Base-by-base conservation (phyloP, 1,140 invertebrate species). In the Drosophila lowei region DNA sequence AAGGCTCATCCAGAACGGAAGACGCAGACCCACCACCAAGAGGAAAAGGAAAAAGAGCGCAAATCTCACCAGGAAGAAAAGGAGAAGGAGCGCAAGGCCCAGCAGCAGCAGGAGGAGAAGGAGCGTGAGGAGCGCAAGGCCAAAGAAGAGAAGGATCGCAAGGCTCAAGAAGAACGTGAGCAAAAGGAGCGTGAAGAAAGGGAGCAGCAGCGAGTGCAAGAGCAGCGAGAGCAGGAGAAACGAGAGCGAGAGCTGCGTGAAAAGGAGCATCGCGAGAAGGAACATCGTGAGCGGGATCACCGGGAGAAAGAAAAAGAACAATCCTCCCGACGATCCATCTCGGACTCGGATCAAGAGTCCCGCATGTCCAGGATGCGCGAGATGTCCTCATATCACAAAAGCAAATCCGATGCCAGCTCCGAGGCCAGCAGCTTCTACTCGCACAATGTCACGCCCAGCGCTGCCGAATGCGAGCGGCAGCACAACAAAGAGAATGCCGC, bases 161-260 rank as follows among this genome's bases (percentile, higher is more conserved):
- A 91, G 62, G 89, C 77, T 41, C 77, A 77, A 42, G 91, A 91
- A 9, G 92, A 89, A 79, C 92, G 93, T 44, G 91, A 92, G 2
- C 92, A 90, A 73, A 93, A 94, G 11, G 71, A 92, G 47, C 90
- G 64, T 74, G 91, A 71, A 25, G 71, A 78, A 43, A 52, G 53
- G 5, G 91, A 92, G 53, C 93, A 92, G 61, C 92, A 92, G 89
- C 48, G 84, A 13, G 92, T 93, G 23, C 23, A 48, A n/a, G 85
- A 91, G 50, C 90, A 68, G 54, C n/a, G 50, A n/a, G 57, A 60
- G 8, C 52, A 43, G 43, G 72, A 77, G 3, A 38, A 62, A 1
- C 53, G 56, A 1, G 71, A 77, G 41, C 68, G 90, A 57, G 68
- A 92, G 70, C 92, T 91, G 88, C 57, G 86, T 2, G 92, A 93